These are phyloP conservation scores for Novumbra hubbsi DNA, from an alignment of 2,797 vertebrate species.

Conservation along the genomic window DNA sequence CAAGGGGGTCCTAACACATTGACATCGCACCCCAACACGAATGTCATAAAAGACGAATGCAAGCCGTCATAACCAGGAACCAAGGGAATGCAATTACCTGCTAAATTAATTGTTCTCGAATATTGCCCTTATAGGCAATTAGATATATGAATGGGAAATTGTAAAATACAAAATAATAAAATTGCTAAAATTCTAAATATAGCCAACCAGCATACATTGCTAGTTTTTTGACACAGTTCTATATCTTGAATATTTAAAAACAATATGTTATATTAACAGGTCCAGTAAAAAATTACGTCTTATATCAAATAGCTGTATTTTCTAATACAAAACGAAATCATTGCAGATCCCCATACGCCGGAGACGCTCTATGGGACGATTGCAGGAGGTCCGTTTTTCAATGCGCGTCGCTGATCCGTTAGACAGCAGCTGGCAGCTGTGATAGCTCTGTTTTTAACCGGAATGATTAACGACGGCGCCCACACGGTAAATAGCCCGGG, in stretches of 20 bases:
- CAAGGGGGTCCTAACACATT: neutral
- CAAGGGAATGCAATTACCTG: slow-evolving; percentile 23
- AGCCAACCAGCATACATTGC: neutral
- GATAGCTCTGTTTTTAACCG: slow-evolving; percentile 75
- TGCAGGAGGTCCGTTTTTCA: slow-evolving; percentile 30
- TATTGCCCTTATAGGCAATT: slow-evolving; percentile 49
- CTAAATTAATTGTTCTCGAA: slow-evolving; percentile 20
- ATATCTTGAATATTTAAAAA: neutral
- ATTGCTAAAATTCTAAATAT: neutral
- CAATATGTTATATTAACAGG: neutral
- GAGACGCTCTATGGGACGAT: slow-evolving; percentile 14
- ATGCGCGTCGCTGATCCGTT: slow-evolving; percentile 50
- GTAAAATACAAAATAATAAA: slow-evolving; percentile 15
- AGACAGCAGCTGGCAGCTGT: slow-evolving; percentile 66
- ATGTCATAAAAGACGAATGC: neutral
- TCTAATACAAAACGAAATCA: neutral
- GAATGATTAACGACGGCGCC: slow-evolving; percentile 74
- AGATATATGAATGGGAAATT: slow-evolving; percentile 31
- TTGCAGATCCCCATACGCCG: neutral
- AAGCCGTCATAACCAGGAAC: neutral
- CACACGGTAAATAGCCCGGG: slow-evolving; percentile 68
- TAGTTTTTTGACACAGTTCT: neutral
- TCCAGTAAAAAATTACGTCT: neutral
- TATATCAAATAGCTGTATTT: neutral
- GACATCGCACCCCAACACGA: neutral